Base-by-base conservation (phyloP, 2,888 invertebrate species). In the Acrocyrtus sp. region DNA sequence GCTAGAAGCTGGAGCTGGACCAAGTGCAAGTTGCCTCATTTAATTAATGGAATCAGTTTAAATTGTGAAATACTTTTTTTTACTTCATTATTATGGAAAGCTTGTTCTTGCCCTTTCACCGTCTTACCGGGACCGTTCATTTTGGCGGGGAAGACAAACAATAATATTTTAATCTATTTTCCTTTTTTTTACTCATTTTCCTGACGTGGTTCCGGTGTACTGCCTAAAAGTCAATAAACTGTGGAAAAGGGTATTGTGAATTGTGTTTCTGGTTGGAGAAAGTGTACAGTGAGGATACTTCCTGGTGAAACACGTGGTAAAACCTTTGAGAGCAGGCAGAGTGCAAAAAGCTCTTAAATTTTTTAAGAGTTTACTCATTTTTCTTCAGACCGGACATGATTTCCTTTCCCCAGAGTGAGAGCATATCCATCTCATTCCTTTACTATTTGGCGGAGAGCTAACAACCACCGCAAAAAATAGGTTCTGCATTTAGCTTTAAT, bases 341-440 rank as follows among this genome's bases (percentile, higher is more conserved):
- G 50, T 34, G 34, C 62, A 62, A 57, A 63, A 68, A 70, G 48
- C 24, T 70, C 56, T 63, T 63, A 63, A 63, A 70, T 63, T 70
- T 63, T 70, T 15, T 70, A 63, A 57, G 58, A 56, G 57, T 63
- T 70, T 70, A 69, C n/a, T 62, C 70, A 63, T 70, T 70, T 63
- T 69, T 63, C 34, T 69, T 22, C 17, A 29, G 63, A 63, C 70
- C 70, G 70, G 70, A 70, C 70, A 70, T 70, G 70, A 70, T 68
- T 47, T 53, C 43, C 60, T 53, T 22, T 53, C 41, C 57, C 63
- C n/a, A n/a, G n/a, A 63, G 24, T 57, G 70, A 63, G 70, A 70
- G 51, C 63, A 63, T n/a, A n/a, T 70, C 57, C 63, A 70, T 70
- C 62, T 63, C 70, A 50, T 63, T 70, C 63, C 61, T n/a, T n/a